Evolutionary conservation across 2,113 vertebrate species (phyloP).

Genomic region (Glareola pratincola): DNA sequence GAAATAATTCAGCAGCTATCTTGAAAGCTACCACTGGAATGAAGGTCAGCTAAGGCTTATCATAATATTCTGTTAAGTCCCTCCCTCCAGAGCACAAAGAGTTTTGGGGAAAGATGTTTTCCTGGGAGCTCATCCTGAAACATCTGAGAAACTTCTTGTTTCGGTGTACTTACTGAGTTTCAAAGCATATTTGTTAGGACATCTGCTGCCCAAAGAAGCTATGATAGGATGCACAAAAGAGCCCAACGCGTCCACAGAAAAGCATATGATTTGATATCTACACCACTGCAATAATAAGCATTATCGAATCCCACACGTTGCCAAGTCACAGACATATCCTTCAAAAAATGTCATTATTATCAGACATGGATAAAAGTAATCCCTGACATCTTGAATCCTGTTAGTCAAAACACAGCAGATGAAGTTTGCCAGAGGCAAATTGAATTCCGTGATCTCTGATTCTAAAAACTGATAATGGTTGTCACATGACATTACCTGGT

Average conservation of each 20-base stretch:
- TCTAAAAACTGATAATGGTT: background rate
- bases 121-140: background rate
- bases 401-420: background rate
- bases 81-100: background rate
- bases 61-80: background rate
- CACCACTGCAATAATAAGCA: background rate
- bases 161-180: background rate
- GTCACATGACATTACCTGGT: slow-evolving; percentile 75
- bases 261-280: background rate
- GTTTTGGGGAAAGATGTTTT: background rate
- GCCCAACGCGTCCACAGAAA: background rate
- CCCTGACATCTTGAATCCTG: background rate
- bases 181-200: background rate
- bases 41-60: background rate
- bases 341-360: background rate
- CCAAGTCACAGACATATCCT: background rate
- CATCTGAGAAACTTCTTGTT: background rate
- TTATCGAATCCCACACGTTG: background rate
- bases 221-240: background rate
- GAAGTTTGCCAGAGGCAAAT: background rate
- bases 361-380: background rate
- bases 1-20: background rate
- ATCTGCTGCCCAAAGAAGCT: background rate
- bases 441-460: background rate
- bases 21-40: background rate